Conservation (phyloP, 2,113 vertebrate genomes). For the Saguinus imperator region DNA sequence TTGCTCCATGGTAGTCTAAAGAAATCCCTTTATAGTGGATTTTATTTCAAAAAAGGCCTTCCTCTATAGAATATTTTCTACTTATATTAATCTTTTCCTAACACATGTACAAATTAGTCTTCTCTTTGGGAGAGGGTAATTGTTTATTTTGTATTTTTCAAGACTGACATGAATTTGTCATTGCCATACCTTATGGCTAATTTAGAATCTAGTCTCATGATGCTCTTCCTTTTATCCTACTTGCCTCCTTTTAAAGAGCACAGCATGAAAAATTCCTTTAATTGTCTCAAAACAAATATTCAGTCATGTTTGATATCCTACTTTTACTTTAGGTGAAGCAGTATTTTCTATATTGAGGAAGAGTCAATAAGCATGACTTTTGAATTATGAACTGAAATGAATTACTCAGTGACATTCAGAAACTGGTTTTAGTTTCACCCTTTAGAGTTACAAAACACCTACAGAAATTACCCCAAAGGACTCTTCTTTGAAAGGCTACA, state of each 20-base stretch:
- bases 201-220: not conserved
- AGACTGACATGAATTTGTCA: not conserved
- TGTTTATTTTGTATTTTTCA: not conserved
- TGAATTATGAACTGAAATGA: conserved; percentile 5
- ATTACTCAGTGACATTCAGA: not conserved
- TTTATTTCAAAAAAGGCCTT: not conserved
- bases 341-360: not conserved
- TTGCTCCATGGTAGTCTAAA: not conserved
- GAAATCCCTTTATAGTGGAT: not conserved
- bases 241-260: not conserved
- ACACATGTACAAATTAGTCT: not conserved
- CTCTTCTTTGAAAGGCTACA: not conserved
- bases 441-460: not conserved
- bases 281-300: not conserved
- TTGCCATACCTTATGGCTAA: not conserved
- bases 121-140: not conserved
- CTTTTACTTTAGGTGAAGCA: not conserved
- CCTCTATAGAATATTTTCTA: not conserved
- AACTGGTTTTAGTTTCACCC: not conserved
- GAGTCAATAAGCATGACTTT: not conserved
- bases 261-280: not conserved
- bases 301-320: not conserved
- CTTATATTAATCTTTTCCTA: not conserved
- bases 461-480: not conserved
- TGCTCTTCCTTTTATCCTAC: not conserved